phyloP scores from a whole-genome alignment of 1,140 invertebrate genomes.

The Pseudomyrmex sp. region DNA sequence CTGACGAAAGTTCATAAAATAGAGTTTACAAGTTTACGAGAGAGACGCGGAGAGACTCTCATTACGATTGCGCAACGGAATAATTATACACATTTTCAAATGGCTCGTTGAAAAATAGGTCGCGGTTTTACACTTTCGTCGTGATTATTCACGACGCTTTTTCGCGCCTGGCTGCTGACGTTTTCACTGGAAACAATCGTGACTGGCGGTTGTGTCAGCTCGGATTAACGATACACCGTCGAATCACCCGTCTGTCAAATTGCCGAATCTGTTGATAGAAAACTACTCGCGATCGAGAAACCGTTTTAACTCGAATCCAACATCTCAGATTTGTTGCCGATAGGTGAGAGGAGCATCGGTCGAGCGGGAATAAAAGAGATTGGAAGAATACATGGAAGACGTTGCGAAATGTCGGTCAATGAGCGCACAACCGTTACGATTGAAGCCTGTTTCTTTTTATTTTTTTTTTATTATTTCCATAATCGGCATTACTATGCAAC shows the following conservation, averaged over 20 bases:
- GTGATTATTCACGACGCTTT: not conserved
- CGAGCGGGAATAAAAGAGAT: slow-evolving; percentile 15
- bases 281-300: not conserved
- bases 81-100: slow-evolving; percentile 24
- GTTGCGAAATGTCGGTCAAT: slow-evolving; percentile 32
- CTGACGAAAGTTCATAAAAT: not conserved
- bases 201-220: slow-evolving; percentile 1
- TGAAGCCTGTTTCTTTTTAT: not conserved
- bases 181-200: not conserved
- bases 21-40: not conserved
- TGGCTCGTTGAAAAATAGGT: slow-evolving; percentile 20
- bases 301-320: not conserved
- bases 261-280: not conserved
- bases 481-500: slow-evolving; percentile 26
- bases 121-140: slow-evolving; percentile 28
- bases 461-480: not conserved
- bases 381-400: not conserved
- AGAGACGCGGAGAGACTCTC: no score
- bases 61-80: slow-evolving; percentile 12
- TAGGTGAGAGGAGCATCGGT: slow-evolving; percentile 13
- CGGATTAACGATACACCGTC: not conserved
- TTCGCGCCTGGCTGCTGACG: not conserved
- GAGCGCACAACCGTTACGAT: slow-evolving; percentile 27
- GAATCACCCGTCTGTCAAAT: no score
- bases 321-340: not conserved